phyloP scores from a whole-genome alignment of 2,113 vertebrate genomes.

The Oreochromis spilurus region DNA sequence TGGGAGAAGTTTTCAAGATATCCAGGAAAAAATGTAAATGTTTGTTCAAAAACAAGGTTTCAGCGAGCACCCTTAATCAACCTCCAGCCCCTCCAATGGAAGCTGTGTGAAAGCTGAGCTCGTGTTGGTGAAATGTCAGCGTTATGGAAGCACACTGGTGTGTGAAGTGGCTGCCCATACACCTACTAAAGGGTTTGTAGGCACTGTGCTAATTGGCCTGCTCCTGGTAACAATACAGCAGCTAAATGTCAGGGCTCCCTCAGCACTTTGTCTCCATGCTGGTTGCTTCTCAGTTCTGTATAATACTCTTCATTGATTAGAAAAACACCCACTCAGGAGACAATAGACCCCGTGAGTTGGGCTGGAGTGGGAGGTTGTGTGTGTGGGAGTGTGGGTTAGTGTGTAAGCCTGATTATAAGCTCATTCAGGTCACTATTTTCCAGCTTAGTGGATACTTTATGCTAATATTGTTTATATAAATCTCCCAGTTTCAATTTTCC shows the following conservation, averaged over 20 bases:
- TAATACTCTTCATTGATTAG: not conserved
- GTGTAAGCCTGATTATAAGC: not conserved
- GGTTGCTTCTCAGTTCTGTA: not conserved
- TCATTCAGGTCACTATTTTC: constrained; percentile 5
- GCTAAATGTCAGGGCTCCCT: constrained; percentile 64
- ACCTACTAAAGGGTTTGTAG: constrained; percentile 2
- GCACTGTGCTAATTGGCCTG: constrained; percentile 46
- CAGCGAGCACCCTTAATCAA: not conserved
- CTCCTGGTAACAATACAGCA: constrained; percentile 30
- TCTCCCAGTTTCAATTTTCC: not conserved
- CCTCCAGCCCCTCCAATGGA: not conserved
- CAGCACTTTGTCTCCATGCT: constrained; percentile 23
- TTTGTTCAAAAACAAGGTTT: not conserved
- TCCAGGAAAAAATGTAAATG: not conserved
- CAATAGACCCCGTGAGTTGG: not conserved
- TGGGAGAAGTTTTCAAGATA: not conserved
- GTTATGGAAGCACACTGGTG: constrained; percentile 14
- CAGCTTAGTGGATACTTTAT: not conserved
- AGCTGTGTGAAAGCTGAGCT: constrained; percentile 11
- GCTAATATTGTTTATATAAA: not conserved
- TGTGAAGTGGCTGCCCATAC: not conserved
- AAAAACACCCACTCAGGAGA: rapidly evolving
- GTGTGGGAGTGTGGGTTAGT: not conserved
- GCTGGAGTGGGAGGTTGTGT: not conserved
- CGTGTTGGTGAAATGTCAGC: constrained; percentile 59